phyloP scores from a whole-genome alignment of 2,113 vertebrate genomes.

The Phrynosoma platyrhinos region DNA sequence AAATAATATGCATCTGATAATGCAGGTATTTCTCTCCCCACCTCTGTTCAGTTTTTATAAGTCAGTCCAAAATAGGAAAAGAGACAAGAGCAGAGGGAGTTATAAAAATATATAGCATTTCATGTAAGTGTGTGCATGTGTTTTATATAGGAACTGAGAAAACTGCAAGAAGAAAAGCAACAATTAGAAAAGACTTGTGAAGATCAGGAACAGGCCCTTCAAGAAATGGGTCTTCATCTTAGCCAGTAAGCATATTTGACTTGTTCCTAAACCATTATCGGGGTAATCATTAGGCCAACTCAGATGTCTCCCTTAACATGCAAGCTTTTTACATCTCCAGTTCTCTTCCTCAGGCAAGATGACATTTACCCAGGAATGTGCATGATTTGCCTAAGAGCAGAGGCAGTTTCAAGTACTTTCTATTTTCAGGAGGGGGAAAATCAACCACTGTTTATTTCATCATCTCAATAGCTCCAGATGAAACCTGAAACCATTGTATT shows the following conservation, averaged over 20 bases:
- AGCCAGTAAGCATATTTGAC: constrained; percentile 89
- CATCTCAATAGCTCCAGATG: too few species aligned
- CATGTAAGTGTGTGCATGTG: constrained; percentile 9
- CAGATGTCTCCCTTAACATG: too few species aligned
- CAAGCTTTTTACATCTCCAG: too few species aligned
- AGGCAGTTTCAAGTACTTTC: too few species aligned
- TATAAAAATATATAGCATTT: background rate
- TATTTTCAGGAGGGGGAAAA: too few species aligned
- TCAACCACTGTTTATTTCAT: too few species aligned
- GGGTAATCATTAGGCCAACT: too few species aligned
- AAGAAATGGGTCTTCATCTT: constrained; percentile 98
- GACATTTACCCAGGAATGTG: too few species aligned
- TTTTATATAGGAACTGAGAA: constrained; percentile 85
- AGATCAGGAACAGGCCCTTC: constrained; percentile 95
- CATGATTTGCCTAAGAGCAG: too few species aligned
- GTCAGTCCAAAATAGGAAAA: background rate
- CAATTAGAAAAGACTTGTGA: constrained; percentile 88
- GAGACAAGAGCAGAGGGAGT: too few species aligned
- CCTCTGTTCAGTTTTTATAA: background rate
- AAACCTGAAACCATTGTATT: too few species aligned
- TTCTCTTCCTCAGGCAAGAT: too few species aligned
- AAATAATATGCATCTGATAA: background rate
- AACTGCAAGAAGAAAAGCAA: constrained; percentile 89
- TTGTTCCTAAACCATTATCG: background rate
- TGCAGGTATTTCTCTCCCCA: background rate